Percentiles rank a stretch among this genome's conserved stretches.
These are phyloP conservation scores for Maccullochella peelii DNA, from an alignment of 2,113 vertebrate genomes.

Conservation along the genomic window DNA sequence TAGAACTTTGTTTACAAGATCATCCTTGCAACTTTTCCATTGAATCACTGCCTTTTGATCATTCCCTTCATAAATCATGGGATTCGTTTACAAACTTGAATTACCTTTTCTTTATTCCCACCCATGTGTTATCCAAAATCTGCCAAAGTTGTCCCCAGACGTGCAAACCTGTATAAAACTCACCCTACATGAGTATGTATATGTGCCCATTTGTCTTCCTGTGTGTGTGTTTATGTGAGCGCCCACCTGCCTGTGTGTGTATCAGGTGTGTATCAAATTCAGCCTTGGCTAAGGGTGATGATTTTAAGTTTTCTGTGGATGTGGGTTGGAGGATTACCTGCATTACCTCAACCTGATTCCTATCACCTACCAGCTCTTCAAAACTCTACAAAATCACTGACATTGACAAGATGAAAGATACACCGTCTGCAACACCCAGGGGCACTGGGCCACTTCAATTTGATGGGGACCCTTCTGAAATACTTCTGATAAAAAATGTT, in stretches of 20 bases:
- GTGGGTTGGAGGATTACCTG: slow-evolving; percentile 69
- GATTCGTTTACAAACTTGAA: background rate
- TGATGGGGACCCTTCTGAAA: background rate
- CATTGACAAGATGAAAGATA: slow-evolving; percentile 45
- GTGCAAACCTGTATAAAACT: background rate
- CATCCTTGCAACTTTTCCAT: too few species aligned
- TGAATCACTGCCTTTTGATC: too few species aligned
- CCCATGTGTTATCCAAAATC: background rate
- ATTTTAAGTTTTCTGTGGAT: slow-evolving; percentile 22
- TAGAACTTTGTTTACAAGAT: background rate
- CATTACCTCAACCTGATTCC: slow-evolving; percentile 63
- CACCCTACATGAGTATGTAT: background rate
- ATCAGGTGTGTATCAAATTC: slow-evolving; percentile 52
- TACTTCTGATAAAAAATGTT: background rate
- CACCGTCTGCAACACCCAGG: background rate
- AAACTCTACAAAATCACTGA: slow-evolving; percentile 28
- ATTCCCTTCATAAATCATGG: background rate
- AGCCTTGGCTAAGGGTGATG: slow-evolving; percentile 14
- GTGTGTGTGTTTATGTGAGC: slow-evolving; percentile 28
- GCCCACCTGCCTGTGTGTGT: slow-evolving; percentile 4
- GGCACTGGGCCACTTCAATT: too few species aligned
- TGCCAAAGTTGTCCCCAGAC: background rate
- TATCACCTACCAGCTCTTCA: slow-evolving; percentile 55
- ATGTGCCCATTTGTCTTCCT: background rate
- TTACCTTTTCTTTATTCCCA: background rate